Evolutionary conservation across 2,113 vertebrate genomes (phyloP), one percentile per base, ranked within the genome.

Genomic region (Alligator mississippiensis): DNA sequence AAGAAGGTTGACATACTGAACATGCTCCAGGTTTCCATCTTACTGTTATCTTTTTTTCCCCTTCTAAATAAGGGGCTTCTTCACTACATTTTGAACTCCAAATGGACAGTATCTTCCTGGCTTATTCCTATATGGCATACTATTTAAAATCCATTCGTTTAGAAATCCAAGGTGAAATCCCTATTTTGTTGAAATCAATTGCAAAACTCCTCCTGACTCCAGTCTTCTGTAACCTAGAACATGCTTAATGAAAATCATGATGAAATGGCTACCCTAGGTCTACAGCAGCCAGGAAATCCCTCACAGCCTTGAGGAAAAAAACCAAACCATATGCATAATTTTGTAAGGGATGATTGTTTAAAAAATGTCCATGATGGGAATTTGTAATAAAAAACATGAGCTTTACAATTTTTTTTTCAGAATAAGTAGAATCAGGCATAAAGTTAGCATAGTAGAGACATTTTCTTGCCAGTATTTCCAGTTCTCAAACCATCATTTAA

Each of bases 61-160:
- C 47, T 9, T 59, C 30, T 72, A 57, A 94, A 60, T 0, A 0
- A 7, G 21, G 28, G 90, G 8, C 1, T 0, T 59, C 18, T 14
- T n/a, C 7, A 9, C 28, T 66, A 66, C 28, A 17, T 66, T 30
- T 66, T 11, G 57, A 82, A 13, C 6, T 60, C 78, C 54, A 68
- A 21, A 27, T 21, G 22, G 34, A 59, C 2, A 21, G 25, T 9
- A 61, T 61, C 47, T 66, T 9, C 55, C 79, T 89, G 16, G 85
- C 38, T 17, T 9, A 66, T 12, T 60, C 61, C 87, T 68, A n/a
- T 66, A 14, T 66, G 64, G n/a, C 64, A 5, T 9, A 17, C 28
- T 16, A 30, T 66, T 78, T 74, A 34, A 79, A 87, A 92, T 9
- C 5, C 59, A 60, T 18, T 83, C 89, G 47, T 47, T 85, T 74